Percentiles rank a stretch among this genome's conserved stretches.
phyloP scores from a whole-genome alignment of 1,140 invertebrate species.

The Armadillidium nasatum region DNA sequence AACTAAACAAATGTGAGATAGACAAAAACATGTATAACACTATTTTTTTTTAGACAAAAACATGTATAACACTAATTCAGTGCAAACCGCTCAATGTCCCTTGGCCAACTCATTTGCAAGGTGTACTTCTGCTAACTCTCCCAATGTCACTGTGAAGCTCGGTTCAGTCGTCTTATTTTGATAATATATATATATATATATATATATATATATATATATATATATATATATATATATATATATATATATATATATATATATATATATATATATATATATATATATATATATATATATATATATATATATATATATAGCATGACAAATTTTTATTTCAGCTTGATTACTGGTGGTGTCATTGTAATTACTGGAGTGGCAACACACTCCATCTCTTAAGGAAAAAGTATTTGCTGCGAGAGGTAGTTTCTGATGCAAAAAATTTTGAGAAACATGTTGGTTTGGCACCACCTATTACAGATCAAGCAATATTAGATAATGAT shows the following conservation, averaged over 20 bases:
- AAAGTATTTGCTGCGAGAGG: constrained; percentile 26
- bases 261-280: not conserved
- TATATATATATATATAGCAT: too few relatives aligned
- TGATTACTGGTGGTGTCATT: constrained; percentile 14
- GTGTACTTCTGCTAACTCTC: too few relatives aligned
- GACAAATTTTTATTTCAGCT: constrained; percentile 19
- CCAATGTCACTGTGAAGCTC: too few relatives aligned
- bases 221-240: not conserved
- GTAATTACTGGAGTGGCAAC: constrained; percentile 24
- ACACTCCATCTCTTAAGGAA: not conserved
- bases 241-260: constrained; percentile 1
- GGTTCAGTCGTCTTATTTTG: too few relatives aligned
- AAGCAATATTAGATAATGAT: constrained; percentile 59
- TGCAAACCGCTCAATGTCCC: too few relatives aligned
- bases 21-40: too few relatives aligned
- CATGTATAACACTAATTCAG: too few relatives aligned
- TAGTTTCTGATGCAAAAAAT: constrained; percentile 5
- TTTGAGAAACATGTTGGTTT: constrained; percentile 57
- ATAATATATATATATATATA: too few relatives aligned
- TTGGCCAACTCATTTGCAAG: too few relatives aligned
- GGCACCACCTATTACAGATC: constrained; percentile 73
- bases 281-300: not conserved
- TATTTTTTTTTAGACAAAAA: too few relatives aligned
- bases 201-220: too few relatives aligned
- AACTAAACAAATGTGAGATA: too few relatives aligned